A percentile compares a stretch with the other conserved stretches of the same genome.
Conservation (phyloP, 2,797 vertebrate species). For the Siniperca scherzeri region DNA sequence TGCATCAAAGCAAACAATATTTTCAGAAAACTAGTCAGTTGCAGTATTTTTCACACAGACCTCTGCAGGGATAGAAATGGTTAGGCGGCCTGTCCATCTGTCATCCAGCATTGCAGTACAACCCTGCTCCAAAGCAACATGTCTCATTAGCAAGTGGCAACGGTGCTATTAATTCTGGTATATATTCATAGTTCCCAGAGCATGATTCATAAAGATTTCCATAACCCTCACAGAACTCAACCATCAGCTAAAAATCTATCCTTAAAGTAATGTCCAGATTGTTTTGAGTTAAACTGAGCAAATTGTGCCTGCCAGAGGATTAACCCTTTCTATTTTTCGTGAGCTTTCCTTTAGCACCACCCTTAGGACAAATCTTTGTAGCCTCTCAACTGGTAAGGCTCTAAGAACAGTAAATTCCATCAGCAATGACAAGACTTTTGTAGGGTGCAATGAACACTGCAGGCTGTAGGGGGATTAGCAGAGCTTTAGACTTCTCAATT, state of each 20-base stretch:
- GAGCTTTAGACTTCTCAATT: not conserved
- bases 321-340: not conserved
- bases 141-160: not conserved
- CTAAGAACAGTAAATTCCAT: not conserved
- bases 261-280: not conserved
- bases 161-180: not conserved
- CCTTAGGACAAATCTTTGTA: not conserved
- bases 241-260: no score
- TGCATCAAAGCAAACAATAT: not conserved
- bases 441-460: not conserved
- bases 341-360: constrained; percentile 7
- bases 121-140: not conserved
- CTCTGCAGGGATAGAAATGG: not conserved
- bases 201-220: not conserved
- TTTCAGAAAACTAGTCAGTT: not conserved
- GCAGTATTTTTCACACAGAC: not conserved
- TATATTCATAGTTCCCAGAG: not conserved
- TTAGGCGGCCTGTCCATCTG: not conserved
- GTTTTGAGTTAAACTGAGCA: not conserved
- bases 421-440: not conserved
- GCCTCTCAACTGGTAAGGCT: not conserved
- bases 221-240: no score
- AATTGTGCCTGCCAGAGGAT: not conserved
- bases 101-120: not conserved
- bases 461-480: not conserved